Evolutionary conservation across 2,888 invertebrate species (phyloP).

Genomic region (Quadroppia sp.): DNA sequence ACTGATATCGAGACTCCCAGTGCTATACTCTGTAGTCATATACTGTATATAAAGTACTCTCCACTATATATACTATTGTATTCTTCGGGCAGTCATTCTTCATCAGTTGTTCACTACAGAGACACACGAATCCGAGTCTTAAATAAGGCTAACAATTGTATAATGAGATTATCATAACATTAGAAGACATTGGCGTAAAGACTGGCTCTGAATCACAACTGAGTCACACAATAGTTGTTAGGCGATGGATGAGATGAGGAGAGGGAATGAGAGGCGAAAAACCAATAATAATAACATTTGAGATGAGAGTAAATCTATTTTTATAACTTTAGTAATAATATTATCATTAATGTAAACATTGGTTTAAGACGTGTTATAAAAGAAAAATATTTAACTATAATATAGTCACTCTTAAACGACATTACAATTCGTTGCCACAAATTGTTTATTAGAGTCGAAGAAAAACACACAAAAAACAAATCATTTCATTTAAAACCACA

Average conservation of each 20-base stretch:
- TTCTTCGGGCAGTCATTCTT: too few species aligned
- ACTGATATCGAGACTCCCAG: too few species aligned
- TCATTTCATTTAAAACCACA: too few species aligned
- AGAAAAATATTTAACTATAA: constrained; percentile 18
- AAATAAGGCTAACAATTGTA: constrained; percentile 27
- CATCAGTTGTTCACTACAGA: neutral
- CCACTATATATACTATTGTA: too few species aligned
- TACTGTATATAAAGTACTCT: too few species aligned
- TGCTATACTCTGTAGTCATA: too few species aligned
- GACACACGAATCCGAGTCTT: constrained; percentile 2
- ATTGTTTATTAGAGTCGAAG: too few species aligned
- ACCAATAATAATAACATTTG: neutral
- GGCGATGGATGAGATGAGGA: neutral
- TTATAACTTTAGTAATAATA: constrained; percentile 20
- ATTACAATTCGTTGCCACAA: neutral
- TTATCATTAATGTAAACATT: constrained; percentile 17
- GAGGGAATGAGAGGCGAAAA: neutral
- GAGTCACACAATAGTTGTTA: neutral
- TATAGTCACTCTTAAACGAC: too few species aligned
- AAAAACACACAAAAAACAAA: too few species aligned
- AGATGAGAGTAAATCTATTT: constrained; percentile 4
- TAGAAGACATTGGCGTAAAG: constrained; percentile 3
- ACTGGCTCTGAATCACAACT: constrained; percentile 23
- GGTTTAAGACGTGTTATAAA: neutral
- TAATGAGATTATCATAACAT: constrained; percentile 31